Conservation (phyloP, 37 sponge, comb jelly and placozoan genomes). For the Beroe forskalii region DNA sequence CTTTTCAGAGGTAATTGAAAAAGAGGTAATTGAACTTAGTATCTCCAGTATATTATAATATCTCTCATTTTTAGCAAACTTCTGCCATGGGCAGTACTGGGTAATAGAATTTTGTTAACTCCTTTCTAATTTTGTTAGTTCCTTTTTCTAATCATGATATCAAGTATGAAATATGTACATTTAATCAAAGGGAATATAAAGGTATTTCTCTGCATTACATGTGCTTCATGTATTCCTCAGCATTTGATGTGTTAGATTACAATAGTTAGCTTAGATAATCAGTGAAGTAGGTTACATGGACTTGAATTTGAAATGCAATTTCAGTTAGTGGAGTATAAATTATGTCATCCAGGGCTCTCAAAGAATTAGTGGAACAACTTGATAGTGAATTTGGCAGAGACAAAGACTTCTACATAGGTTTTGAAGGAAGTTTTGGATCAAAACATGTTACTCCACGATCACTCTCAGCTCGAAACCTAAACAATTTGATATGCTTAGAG, state of each 20-base stretch:
- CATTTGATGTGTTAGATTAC: too few relatives aligned
- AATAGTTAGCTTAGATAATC: background rate
- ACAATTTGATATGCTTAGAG: conserved; percentile 92
- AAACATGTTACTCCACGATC: conserved; percentile 92
- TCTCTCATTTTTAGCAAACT: background rate
- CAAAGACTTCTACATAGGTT: conserved; percentile 91
- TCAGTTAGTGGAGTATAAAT: too few relatives aligned
- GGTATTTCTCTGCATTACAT: background rate
- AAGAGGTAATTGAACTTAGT: background rate
- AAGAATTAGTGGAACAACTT: conserved; percentile 77
- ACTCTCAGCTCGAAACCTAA: conserved; percentile 78
- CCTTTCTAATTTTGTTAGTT: too few relatives aligned
- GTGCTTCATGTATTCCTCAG: background rate
- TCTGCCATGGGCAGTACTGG: too few relatives aligned
- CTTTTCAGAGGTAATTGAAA: conserved; percentile 75
- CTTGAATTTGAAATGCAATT: background rate
- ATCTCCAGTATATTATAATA: background rate
- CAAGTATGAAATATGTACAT: too few relatives aligned
- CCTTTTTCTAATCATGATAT: too few relatives aligned
- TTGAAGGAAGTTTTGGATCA: conserved; percentile 95
- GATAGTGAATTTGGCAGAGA: conserved; percentile 85
- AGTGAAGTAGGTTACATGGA: background rate
- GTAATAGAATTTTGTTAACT: too few relatives aligned
- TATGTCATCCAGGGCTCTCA: conserved; percentile 71
- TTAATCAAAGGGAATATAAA: too few relatives aligned